A percentile compares a stretch with the other conserved stretches of the same genome.
phyloP scores from a whole-genome alignment of 2,113 vertebrate genomes.

The Pteruthius melanotis region DNA sequence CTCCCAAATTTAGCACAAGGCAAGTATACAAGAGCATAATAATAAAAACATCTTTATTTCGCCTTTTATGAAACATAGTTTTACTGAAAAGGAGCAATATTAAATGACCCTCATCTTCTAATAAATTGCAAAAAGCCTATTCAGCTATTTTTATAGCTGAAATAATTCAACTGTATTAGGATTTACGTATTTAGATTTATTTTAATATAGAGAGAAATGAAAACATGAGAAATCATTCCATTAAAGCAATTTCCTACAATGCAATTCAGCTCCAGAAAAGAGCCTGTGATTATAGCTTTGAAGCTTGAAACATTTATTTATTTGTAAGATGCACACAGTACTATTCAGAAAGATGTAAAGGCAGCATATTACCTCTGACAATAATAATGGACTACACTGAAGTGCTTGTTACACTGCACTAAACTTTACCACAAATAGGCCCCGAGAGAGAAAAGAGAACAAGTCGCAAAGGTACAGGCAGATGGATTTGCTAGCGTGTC shows the following conservation, averaged over 20 bases:
- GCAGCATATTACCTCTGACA: background rate
- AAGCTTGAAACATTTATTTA: slow-evolving; percentile 41
- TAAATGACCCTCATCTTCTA: slow-evolving; percentile 3
- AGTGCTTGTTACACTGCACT: background rate
- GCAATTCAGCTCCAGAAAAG: slow-evolving; percentile 41
- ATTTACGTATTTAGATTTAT: slow-evolving; percentile 14
- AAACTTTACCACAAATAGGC: background rate
- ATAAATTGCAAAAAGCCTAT: slow-evolving; percentile 26
- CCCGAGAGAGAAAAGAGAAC: background rate
- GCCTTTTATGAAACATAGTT: slow-evolving; percentile 1
- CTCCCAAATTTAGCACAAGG: background rate
- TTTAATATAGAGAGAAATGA: slow-evolving; percentile 24
- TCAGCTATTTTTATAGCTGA: slow-evolving; percentile 3
- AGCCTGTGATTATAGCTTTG: slow-evolving; percentile 23
- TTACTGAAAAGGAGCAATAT: background rate
- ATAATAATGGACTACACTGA: background rate
- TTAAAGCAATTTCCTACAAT: slow-evolving; percentile 42
- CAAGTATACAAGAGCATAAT: background rate
- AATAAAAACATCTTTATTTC: slow-evolving; percentile 8
- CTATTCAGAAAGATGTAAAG: background rate
- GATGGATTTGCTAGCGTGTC: background rate
- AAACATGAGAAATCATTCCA: slow-evolving; percentile 47
- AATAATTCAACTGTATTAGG: slow-evolving; percentile 5
- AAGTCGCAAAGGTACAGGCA: background rate
- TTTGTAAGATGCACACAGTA: background rate